Percentiles rank a stretch among this genome's conserved stretches.
Conservation (phyloP, 2,888 invertebrate genomes). For the Encarsia formosa region DNA sequence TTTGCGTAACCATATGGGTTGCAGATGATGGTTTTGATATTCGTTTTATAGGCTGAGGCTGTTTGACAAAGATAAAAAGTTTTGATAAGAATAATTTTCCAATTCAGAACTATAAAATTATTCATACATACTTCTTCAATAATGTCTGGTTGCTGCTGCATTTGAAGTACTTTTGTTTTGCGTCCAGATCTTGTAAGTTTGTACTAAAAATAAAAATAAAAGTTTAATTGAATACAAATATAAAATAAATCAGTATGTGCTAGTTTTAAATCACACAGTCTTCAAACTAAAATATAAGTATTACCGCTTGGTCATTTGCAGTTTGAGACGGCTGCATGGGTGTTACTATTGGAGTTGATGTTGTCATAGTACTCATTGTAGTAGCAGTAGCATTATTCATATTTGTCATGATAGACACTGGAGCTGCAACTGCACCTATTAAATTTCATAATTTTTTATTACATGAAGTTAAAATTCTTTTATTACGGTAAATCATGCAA, state of each 20-base stretch:
- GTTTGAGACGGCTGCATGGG: constrained; percentile 28
- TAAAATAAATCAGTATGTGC: background rate
- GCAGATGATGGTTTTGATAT: constrained; percentile 31
- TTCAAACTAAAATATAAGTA: background rate
- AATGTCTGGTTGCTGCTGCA: constrained; percentile 40
- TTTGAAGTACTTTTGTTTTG: constrained; percentile 37
- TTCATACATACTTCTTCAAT: constrained; percentile 39
- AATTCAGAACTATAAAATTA: background rate
- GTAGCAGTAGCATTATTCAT: constrained; percentile 27
- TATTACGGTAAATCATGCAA: too few relatives aligned
- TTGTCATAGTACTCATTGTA: constrained; percentile 30
- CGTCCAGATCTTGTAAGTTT: constrained; percentile 38
- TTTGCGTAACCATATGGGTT: constrained; percentile 37
- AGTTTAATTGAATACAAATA: background rate
- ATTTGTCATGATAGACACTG: constrained; percentile 21
- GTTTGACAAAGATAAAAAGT: constrained; percentile 5
- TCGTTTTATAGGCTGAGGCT: constrained; percentile 18
- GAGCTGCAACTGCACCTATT: constrained; percentile 12
- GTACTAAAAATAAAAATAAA: constrained; percentile 31
- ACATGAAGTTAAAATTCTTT: too few relatives aligned
- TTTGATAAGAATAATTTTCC: background rate
- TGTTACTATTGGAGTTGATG: constrained; percentile 31
- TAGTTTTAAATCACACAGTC: background rate
- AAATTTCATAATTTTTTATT: background rate
- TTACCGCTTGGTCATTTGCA: constrained; percentile 36